phyloP scores from a whole-genome alignment of 1,140 invertebrate species.

The Kradibia gibbosae region DNA sequence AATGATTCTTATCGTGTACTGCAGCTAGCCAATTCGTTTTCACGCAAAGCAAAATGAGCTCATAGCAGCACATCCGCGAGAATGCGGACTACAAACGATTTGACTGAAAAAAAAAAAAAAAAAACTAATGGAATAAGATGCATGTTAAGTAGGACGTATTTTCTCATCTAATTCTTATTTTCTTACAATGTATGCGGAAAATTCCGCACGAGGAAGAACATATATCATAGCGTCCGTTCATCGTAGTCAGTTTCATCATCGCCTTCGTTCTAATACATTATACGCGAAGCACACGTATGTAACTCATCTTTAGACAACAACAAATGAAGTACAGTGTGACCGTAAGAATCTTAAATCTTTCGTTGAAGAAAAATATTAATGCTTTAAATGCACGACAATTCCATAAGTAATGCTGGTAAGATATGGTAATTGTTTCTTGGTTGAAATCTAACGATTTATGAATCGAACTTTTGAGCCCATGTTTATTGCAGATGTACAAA shows the following conservation, averaged over 20 bases:
- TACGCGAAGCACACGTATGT: not conserved
- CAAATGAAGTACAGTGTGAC: conserved; percentile 17
- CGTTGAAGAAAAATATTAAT: not conserved
- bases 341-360: not conserved
- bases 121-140: not conserved
- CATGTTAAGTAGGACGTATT: not conserved
- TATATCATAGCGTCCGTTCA: conserved; percentile 30
- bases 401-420: not conserved
- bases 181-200: not conserved
- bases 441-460: not conserved
- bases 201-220: conserved; percentile 20
- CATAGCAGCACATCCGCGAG: not conserved
- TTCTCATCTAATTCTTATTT: conserved; percentile 31
- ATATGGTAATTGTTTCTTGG: not conserved
- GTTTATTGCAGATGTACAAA: not conserved
- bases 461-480: not conserved
- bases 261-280: not conserved
- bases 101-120: not conserved
- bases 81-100: not conserved
- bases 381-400: not conserved
- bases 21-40: too few species aligned
- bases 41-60: not conserved
- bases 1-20: not conserved
- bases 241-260: not conserved
- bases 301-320: not conserved